Evolutionary conservation across 1,140 invertebrate genomes (phyloP).

Genomic region (Platyura marginata): DNA sequence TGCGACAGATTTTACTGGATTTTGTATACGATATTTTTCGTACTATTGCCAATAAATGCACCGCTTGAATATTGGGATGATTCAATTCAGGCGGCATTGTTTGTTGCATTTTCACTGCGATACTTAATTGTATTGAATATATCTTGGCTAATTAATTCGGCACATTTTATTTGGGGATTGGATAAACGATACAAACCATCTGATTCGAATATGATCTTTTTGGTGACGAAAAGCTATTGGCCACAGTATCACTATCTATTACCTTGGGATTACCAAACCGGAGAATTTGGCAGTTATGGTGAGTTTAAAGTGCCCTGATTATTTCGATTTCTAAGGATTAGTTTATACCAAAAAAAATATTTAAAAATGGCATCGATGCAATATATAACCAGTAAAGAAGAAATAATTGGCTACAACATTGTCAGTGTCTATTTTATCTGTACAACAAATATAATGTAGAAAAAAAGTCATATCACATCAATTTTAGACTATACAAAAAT

Average conservation of each 20-base stretch:
- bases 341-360: too few species aligned
- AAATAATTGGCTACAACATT: too few species aligned
- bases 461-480: too few species aligned
- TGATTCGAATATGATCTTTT: conserved; percentile 51
- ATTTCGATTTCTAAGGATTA: too few species aligned
- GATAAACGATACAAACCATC: conserved; percentile 48
- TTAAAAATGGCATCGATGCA: too few species aligned
- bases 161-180: conserved; percentile 47
- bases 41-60: conserved; percentile 51
- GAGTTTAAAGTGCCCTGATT: too few species aligned
- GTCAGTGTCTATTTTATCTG: too few species aligned
- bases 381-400: too few species aligned
- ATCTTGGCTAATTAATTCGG: conserved; percentile 50
- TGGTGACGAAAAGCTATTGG: conserved; percentile 54
- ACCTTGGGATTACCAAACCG: conserved; percentile 55
- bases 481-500: too few species aligned
- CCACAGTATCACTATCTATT: conserved; percentile 58
- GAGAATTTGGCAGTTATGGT: conserved; percentile 57
- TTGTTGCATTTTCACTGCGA: conserved; percentile 46
- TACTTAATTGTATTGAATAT: conserved; percentile 36
- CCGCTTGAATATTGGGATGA: conserved; percentile 59
- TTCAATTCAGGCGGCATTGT: conserved; percentile 32
- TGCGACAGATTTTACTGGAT: conserved; percentile 45
- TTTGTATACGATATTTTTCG: conserved; percentile 39
- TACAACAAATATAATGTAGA: too few species aligned